Conservation (phyloP, 1,140 invertebrate species). For the Drosophila eugracilis region DNA sequence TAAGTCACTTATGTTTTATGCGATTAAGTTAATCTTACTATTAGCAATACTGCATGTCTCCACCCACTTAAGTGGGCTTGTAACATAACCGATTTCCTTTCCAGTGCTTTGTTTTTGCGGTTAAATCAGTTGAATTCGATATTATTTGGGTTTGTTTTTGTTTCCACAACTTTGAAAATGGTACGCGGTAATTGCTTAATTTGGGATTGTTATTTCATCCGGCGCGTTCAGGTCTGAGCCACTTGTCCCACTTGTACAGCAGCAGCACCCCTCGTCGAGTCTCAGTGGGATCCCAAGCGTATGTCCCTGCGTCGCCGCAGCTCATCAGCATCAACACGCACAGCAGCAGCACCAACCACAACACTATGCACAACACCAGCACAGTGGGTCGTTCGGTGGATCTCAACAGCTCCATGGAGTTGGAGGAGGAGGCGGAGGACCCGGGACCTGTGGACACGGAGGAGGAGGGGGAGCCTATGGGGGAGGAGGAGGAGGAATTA, state of each 20-base stretch:
- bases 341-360: slow-evolving; percentile 70
- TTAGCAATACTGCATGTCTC: neutral
- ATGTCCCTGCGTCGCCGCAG: slow-evolving; percentile 84
- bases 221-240: slow-evolving; percentile 80
- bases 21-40: slow-evolving; percentile 7
- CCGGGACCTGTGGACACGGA: slow-evolving; percentile 71
- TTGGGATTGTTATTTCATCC: slow-evolving; percentile 32
- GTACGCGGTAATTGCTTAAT: slow-evolving; percentile 26
- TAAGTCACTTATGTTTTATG: neutral
- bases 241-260: slow-evolving; percentile 85
- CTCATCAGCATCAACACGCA: slow-evolving; percentile 78
- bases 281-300: slow-evolving; percentile 85
- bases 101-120: slow-evolving; percentile 48
- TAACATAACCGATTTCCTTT: slow-evolving; percentile 19
- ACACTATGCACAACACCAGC: slow-evolving; percentile 75
- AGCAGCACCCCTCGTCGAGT: slow-evolving; percentile 84
- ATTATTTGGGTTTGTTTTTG: slow-evolving; percentile 41
- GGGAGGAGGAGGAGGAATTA: slow-evolving; percentile 81
- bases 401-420: slow-evolving; percentile 85
- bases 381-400: slow-evolving; percentile 81
- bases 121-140: slow-evolving; percentile 45
- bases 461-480: slow-evolving; percentile 76
- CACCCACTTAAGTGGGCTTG: neutral
- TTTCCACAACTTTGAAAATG: slow-evolving; percentile 13
- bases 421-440: slow-evolving; percentile 72